These are phyloP conservation scores for Serripes groenlandicus DNA, from an alignment of 2,888 invertebrate genomes.

Conservation along the genomic window DNA sequence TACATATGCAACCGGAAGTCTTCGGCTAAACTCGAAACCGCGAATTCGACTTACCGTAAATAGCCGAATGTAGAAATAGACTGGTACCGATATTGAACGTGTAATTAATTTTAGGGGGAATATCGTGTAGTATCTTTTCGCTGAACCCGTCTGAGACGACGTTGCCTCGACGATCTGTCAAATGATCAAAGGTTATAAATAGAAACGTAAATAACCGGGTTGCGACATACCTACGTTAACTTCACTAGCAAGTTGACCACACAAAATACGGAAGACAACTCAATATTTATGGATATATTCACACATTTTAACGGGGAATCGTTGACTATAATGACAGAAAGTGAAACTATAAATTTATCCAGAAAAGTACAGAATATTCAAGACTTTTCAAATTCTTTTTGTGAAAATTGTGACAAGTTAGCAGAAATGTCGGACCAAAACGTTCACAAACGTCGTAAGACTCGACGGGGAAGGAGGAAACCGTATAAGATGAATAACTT, in stretches of 20 bases:
- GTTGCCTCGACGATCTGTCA: conserved; percentile 66
- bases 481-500: not conserved
- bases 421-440: conserved; percentile 45
- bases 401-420: conserved; percentile 16
- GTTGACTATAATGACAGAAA: no score
- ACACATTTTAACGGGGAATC: not conserved
- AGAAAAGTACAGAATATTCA: no score
- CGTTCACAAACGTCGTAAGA: conserved; percentile 35
- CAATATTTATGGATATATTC: not conserved
- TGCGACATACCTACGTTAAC: conserved; percentile 19
- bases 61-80: no score
- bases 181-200: conserved; percentile 56
- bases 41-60: no score
- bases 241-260: not conserved
- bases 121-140: no score
- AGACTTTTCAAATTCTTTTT: not conserved
- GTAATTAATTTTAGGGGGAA: no score
- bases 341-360: no score
- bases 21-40: no score
- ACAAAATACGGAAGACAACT: not conserved
- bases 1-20: no score
- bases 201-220: conserved; percentile 1
- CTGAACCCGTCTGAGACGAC: no score
- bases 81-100: no score
- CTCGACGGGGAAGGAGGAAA: conserved; percentile 65